Base-by-base conservation (phyloP, 2,888 invertebrate species). In the Esperia sulphurella region DNA sequence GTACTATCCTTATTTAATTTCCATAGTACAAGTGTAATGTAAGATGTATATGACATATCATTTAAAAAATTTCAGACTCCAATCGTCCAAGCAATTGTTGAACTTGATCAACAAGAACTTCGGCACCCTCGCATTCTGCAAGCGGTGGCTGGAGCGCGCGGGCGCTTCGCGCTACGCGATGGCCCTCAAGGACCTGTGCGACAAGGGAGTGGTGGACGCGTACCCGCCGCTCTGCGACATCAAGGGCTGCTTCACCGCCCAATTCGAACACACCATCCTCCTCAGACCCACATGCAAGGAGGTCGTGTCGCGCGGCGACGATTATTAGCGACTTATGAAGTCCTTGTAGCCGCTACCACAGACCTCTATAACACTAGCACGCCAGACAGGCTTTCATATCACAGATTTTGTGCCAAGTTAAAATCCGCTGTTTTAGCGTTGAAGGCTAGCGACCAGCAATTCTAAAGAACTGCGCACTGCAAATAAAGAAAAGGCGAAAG, bases 231-330 rank as follows among this genome's bases (percentile, higher is more conserved):
- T 99, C 46, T 99, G 98, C 75, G 99, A 99, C 88, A 92, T 96
- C 57, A 97, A 96, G 81, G 99, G 99, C 49, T 97, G 96, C 79
- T 99, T 98, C 87, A 99, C 99, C 0, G 99, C 99, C 41, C 99
- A 99, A 89, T 99, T 96, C 78, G 99, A 99, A 79, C 99, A 99
- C 85, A 99, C 99, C 4, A 95, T 99, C 68, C 93, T 99, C 61
- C 91, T 99, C 57, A 92, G 99, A 67, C 99, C 99, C 39, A 98
- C 98, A 0, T 99, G 98, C 91, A 99, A 99, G 85, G 99, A 99
- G 85, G 94, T 99, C 21, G 95, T 99, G 43, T 98, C 98, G 28
- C 94, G 99, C 54, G 99, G 99, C 30, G 95, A 96, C 56, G 99
- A 99, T 83, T 99, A 98, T 83, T 98, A 92, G 91, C 55, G 45